A percentile compares a stretch with the other conserved stretches of the same genome.
Evolutionary conservation across 2,113 vertebrate genomes (phyloP).

Genomic region (Myxocyprinus asiaticus): DNA sequence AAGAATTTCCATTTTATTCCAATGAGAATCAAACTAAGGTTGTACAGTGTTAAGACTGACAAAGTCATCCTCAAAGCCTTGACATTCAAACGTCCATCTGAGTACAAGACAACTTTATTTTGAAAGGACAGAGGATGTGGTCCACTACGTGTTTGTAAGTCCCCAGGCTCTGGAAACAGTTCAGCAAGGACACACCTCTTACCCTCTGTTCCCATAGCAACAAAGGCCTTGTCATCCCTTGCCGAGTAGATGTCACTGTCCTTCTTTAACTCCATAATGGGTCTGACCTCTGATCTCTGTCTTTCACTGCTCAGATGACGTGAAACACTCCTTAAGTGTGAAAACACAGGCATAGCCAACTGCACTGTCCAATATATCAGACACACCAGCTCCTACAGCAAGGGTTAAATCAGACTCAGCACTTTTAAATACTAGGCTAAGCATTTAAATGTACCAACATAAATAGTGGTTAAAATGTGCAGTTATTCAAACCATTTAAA

Average conservation of each 20-base stretch:
- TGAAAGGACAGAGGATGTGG: conserved; percentile 27
- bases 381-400: background rate
- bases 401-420: conserved; percentile 23
- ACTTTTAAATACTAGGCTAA: background rate
- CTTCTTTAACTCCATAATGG: conserved; percentile 70
- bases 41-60: background rate
- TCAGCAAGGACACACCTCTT: conserved; percentile 70
- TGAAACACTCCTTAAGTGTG: conserved; percentile 59
- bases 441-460: no score
- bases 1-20: background rate
- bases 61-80: conserved; percentile 9
- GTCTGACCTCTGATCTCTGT: conserved; percentile 72
- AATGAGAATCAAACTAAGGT: background rate
- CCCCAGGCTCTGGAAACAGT: conserved; percentile 61
- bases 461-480: background rate
- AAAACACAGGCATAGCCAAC: conserved; percentile 58
- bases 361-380: conserved; percentile 30
- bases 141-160: conserved; percentile 40
- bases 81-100: conserved; percentile 28
- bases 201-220: conserved; percentile 72
- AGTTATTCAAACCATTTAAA: background rate
- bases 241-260: conserved; percentile 65
- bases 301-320: conserved; percentile 59
- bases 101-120: conserved; percentile 32
- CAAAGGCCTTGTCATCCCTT: conserved; percentile 65